Conservation (phyloP, 2,113 vertebrate genomes). For the Colossoma macropomum region DNA sequence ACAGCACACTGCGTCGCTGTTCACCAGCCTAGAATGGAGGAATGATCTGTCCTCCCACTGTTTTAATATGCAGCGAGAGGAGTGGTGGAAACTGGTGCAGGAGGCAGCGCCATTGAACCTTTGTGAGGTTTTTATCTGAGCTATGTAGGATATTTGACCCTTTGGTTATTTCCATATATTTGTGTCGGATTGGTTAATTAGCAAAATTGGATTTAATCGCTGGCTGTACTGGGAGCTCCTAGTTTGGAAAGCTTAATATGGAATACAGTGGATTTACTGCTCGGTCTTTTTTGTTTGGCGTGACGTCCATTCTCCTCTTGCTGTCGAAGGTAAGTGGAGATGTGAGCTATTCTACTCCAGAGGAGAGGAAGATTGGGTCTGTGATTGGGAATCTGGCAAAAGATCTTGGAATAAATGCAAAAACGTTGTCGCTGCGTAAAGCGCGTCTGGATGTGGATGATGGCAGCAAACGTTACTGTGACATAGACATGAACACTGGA, state of each 20-base stretch:
- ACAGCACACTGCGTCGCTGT: slow-evolving; percentile 58
- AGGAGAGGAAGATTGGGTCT: slow-evolving; percentile 71
- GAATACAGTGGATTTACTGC: neutral
- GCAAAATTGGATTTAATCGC: neutral
- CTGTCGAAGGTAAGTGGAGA: slow-evolving; percentile 62
- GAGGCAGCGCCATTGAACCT: neutral
- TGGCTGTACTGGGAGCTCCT: neutral
- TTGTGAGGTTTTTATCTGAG: neutral
- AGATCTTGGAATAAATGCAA: slow-evolving; percentile 55
- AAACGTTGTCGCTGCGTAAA: slow-evolving; percentile 59
- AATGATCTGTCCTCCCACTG: neutral
- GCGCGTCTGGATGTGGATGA: slow-evolving; percentile 44
- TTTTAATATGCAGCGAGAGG: neutral
- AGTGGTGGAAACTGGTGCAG: neutral
- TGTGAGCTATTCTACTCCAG: slow-evolving; percentile 71
- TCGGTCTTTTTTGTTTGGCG: neutral
- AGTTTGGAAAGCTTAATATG: neutral
- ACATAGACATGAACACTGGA: slow-evolving; percentile 20
- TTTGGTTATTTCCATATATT: no score
- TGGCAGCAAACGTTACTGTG: slow-evolving; percentile 5
- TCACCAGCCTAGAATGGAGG: slow-evolving; percentile 24
- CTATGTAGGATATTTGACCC: no score
- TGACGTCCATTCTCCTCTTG: slow-evolving; percentile 21
- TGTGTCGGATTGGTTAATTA: no score
- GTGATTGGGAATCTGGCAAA: slow-evolving; percentile 58